Percentiles rank a stretch among this genome's conserved stretches.
phyloP scores from a whole-genome alignment of 2,888 invertebrate genomes.

The Tuta absoluta region DNA sequence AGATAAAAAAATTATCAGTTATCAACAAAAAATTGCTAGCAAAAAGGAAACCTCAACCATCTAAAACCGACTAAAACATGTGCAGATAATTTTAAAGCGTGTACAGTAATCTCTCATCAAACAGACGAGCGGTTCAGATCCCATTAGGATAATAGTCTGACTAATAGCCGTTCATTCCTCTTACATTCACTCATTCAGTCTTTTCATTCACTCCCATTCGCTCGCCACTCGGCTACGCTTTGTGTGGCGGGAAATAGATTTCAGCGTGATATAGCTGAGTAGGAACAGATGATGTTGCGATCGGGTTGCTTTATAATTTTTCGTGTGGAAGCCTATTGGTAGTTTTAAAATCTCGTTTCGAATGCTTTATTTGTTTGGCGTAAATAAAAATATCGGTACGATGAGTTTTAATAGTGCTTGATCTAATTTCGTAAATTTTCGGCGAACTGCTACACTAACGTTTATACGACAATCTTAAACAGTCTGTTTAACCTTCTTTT shows the following conservation, averaged over 20 bases:
- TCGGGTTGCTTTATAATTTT: not conserved
- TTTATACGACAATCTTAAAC: too few species aligned
- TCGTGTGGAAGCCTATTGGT: not conserved
- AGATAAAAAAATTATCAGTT: not conserved
- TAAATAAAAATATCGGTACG: too few species aligned
- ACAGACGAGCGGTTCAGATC: slow-evolving; percentile 59
- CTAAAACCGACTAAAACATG: slow-evolving; percentile 16
- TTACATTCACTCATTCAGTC: slow-evolving; percentile 29
- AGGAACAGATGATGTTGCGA: slow-evolving; percentile 18
- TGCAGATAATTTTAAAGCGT: slow-evolving; percentile 32
- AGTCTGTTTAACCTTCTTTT: too few species aligned
- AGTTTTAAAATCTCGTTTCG: too few species aligned
- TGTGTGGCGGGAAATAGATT: slow-evolving; percentile 40
- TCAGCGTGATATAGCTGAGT: slow-evolving; percentile 29
- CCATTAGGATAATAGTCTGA: slow-evolving; percentile 65
- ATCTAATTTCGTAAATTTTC: too few species aligned
- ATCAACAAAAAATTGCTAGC: not conserved
- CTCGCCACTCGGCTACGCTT: slow-evolving; percentile 26
- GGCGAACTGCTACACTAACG: too few species aligned
- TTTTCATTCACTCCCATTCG: slow-evolving; percentile 24
- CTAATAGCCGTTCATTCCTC: slow-evolving; percentile 68
- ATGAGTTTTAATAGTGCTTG: too few species aligned
- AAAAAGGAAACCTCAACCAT: not conserved
- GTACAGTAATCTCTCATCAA: slow-evolving; percentile 51
- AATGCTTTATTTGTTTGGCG: too few species aligned